phyloP scores from a whole-genome alignment of 2,888 invertebrate genomes.

The Drosophila seclusa region DNA sequence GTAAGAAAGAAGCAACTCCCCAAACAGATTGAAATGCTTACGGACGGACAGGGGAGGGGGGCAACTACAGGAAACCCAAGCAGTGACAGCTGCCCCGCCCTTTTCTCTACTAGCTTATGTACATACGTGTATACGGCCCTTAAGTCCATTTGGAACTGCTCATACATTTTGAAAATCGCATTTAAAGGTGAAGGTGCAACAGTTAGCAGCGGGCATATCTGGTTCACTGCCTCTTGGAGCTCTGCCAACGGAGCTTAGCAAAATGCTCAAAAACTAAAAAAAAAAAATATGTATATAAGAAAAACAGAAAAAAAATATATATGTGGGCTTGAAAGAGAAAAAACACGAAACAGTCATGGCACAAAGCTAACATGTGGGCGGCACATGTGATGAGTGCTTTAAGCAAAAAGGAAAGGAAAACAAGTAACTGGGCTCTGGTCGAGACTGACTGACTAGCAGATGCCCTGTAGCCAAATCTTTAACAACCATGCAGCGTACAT shows the following conservation, averaged over 20 bases:
- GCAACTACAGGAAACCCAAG: conserved; percentile 52
- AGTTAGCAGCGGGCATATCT: conserved; percentile 67
- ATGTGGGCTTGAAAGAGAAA: conserved; percentile 3
- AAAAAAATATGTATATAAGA: background rate
- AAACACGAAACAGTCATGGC: conserved; percentile 10
- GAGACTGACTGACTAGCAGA: background rate
- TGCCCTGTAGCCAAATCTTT: background rate
- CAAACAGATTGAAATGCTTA: conserved; percentile 32
- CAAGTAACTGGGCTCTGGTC: background rate
- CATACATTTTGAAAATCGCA: conserved; percentile 79
- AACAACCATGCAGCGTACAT: background rate
- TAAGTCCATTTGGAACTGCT: conserved; percentile 76
- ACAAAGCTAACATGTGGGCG: conserved; percentile 36
- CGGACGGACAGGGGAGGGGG: background rate
- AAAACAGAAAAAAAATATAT: background rate
- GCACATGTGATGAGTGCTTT: conserved; percentile 29
- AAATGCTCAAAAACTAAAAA: conserved; percentile 54
- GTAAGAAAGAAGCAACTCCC: conserved; percentile 49
- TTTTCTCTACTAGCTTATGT: conserved; percentile 2
- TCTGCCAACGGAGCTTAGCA: conserved; percentile 56
- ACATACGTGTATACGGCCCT: conserved; percentile 10
- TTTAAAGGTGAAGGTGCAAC: conserved; percentile 78
- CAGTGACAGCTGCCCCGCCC: conserved; percentile 44
- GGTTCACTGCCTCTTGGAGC: conserved; percentile 57
- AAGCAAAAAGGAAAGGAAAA: conserved; percentile 18